Base-by-base conservation (phyloP, 2,797 vertebrate species). In the Gymnoscopelus microlampas region DNA sequence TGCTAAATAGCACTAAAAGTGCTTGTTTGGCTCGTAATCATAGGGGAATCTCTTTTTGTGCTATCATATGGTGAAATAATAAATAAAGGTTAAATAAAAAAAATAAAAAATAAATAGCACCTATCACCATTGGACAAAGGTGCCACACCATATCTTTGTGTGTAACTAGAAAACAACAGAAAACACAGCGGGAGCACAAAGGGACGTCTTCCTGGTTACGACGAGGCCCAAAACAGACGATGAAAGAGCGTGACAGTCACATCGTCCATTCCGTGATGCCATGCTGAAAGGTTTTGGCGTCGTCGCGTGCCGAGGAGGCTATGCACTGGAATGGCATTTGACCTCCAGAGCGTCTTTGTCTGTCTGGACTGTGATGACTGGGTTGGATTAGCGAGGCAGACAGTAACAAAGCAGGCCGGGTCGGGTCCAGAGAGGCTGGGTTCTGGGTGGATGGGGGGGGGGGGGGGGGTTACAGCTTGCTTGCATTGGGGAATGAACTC, bases 341-440 rank as follows among this genome's bases (percentile, higher is more conserved):
- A 82, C 83, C 84, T 87, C 39, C 62, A 51, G 23, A 76, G 72
- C 77, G 82, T 72, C 73, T 78, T 56, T 54, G 59, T 70, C 57
- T 82, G 85, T 71, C 68, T 83, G 72, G 23, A 14, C 24, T 78
- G 71, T 66, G 78, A 85, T 68, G 82, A 74, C 75, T 73, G 67
- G 59, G 53, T 60, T 62, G 80, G 85, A 90, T 86, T 83, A 88
- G 56, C 70, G 6, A 44, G 49, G 56, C 72, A 78, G 70, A 72
- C 59, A 6, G 59, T 2, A 84, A 66, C 59, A 73, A 72, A 82
- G 78, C 75, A 53, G 63, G 51, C 65, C 68, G 61, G 39, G 63
- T 55, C 49, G 60, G 67, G 44, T 65, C 60, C 51, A 63, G 67
- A 67, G 69, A 70, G 65, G 66, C 68, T 79, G 61, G 56, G 67